phyloP scores from a whole-genome alignment of 2,113 vertebrate species.

The Nannobrachium achirus region DNA sequence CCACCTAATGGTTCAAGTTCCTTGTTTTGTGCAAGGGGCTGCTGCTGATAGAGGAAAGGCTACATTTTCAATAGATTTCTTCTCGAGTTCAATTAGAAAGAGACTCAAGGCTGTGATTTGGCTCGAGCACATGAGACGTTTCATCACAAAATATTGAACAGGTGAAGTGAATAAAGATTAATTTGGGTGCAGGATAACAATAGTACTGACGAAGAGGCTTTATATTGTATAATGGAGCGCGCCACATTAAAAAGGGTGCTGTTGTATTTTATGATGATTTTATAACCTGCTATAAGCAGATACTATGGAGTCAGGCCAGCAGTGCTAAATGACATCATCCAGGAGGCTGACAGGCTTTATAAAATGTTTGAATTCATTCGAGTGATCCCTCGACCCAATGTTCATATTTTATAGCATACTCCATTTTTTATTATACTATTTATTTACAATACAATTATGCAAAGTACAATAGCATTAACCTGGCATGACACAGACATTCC shows the following conservation, averaged over 20 bases:
- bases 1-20: constrained; percentile 63
- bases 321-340: background rate
- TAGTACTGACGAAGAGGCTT: background rate
- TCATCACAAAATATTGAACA: background rate
- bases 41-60: background rate
- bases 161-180: background rate
- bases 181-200: constrained; percentile 17
- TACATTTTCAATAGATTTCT: background rate
- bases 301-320: background rate
- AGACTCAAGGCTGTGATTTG: constrained; percentile 10
- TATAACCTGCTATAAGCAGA: background rate
- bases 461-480: background rate
- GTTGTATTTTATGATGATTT: background rate
- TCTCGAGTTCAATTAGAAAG: constrained; percentile 31
- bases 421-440: background rate
- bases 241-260: background rate
- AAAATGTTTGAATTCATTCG: background rate
- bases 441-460: background rate
- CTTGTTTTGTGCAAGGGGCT: constrained; percentile 7
- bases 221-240: too few relatives aligned
- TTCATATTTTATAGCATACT: background rate
- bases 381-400: background rate
- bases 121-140: background rate
- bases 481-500: background rate
- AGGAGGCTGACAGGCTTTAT: background rate